Conservation (phyloP, 2,797 vertebrate genomes). For the Gobio occitaniae region DNA sequence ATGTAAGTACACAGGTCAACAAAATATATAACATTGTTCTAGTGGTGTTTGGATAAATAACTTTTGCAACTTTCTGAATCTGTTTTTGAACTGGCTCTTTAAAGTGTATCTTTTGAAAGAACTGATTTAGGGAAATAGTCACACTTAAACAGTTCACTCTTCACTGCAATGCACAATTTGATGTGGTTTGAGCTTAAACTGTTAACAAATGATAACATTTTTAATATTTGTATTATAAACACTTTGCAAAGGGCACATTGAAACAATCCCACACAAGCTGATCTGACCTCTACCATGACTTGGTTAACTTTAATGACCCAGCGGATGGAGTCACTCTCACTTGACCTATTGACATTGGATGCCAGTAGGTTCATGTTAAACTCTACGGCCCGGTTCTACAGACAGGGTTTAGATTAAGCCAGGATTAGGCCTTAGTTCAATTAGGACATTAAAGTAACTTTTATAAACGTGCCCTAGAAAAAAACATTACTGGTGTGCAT, state of each 20-base stretch:
- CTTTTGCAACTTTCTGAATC: not conserved
- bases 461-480: too few relatives aligned
- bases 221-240: not conserved
- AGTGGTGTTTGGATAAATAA: not conserved
- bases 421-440: too few relatives aligned
- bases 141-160: not conserved
- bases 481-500: too few relatives aligned
- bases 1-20: too few relatives aligned
- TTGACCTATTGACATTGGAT: not conserved
- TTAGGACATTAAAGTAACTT: too few relatives aligned
- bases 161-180: too few relatives aligned
- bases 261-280: not conserved
- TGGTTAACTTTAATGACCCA: not conserved
- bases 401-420: too few relatives aligned
- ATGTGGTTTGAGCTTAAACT: not conserved
- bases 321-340: not conserved
- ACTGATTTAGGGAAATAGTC: not conserved
- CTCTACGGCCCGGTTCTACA: not conserved
- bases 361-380: not conserved
- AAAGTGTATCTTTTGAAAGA: not conserved
- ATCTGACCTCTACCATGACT: not conserved
- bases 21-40: too few relatives aligned
- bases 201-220: not conserved
- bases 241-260: too few relatives aligned
- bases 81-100: not conserved